These are phyloP conservation scores for Pseudolaguvia tuberculata DNA, from an alignment of 2,113 vertebrate species.

Conservation along the genomic window DNA sequence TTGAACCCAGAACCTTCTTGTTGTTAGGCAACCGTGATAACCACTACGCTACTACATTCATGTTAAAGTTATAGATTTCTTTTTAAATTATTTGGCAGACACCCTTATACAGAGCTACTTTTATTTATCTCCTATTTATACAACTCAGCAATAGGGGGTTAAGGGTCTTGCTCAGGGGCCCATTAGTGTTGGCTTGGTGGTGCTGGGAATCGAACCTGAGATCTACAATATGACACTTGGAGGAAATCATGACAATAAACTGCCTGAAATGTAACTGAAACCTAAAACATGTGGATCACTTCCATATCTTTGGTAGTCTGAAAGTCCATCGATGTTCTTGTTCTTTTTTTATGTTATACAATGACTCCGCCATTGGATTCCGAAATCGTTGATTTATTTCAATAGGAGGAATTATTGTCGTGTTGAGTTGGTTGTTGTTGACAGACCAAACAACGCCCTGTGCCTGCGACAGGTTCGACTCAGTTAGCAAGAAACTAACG, in stretches of 20 bases:
- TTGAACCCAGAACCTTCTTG: too few species aligned
- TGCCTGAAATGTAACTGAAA: not conserved
- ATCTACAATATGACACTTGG: too few species aligned
- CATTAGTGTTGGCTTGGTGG: too few species aligned
- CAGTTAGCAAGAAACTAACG: constrained; percentile 2
- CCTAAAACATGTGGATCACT: too few species aligned
- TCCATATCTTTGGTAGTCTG: not conserved
- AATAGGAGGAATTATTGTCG: too few species aligned
- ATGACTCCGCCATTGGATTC: not conserved
- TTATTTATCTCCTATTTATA: not conserved
- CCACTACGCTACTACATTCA: too few species aligned
- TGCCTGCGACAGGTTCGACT: constrained; percentile 38
- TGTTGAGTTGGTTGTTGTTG: constrained; percentile 7
- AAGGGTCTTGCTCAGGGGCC: too few species aligned
- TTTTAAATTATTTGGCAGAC: not conserved
- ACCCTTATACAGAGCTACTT: too few species aligned
- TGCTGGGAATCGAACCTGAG: too few species aligned
- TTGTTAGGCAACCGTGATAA: too few species aligned
- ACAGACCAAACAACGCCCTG: constrained; percentile 35
- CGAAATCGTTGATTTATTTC: not conserved
- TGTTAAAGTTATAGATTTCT: not conserved
- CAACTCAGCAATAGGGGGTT: too few species aligned
- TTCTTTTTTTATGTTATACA: not conserved
- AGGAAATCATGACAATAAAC: not conserved
- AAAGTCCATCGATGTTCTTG: not conserved